A percentile compares a stretch with the other conserved stretches of the same genome.
Conservation (phyloP, 2,888 invertebrate genomes). For the Phyllotreta cruciferae region DNA sequence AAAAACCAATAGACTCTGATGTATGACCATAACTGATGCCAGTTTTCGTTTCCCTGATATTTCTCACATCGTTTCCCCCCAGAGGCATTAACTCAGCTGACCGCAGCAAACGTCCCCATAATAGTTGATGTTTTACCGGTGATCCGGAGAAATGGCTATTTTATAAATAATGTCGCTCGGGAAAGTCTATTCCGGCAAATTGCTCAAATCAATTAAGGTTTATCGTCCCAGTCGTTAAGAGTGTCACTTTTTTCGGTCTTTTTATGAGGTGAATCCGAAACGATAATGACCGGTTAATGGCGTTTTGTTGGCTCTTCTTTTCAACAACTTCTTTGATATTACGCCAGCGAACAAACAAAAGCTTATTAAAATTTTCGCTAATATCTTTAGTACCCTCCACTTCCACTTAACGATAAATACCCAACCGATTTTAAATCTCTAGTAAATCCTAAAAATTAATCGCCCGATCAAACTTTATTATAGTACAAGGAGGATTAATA, state of each 20-base stretch:
- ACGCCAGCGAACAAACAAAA: not conserved
- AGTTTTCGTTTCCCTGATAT: constrained; percentile 21
- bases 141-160: constrained; percentile 55
- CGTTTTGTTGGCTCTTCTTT: no score
- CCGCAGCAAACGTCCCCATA: constrained; percentile 53
- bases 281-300: not conserved
- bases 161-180: constrained; percentile 56
- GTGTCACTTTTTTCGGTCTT: constrained; percentile 13
- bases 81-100: constrained; percentile 47
- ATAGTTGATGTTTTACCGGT: constrained; percentile 54
- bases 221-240: constrained; percentile 42
- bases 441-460: constrained; percentile 21
- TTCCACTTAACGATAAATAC: not conserved
- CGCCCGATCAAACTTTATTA: constrained; percentile 14
- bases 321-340: not conserved
- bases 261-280: constrained; percentile 10
- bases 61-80: constrained; percentile 48
- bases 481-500: constrained; percentile 11
- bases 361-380: no score
- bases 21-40: not conserved
- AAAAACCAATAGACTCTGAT: not conserved
- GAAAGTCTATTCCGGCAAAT: constrained; percentile 48
- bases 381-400: no score
- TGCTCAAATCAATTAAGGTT: constrained; percentile 56
- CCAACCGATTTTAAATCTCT: not conserved